Conservation (phyloP, 1,140 invertebrate genomes). For the Adelges cooleyi region DNA sequence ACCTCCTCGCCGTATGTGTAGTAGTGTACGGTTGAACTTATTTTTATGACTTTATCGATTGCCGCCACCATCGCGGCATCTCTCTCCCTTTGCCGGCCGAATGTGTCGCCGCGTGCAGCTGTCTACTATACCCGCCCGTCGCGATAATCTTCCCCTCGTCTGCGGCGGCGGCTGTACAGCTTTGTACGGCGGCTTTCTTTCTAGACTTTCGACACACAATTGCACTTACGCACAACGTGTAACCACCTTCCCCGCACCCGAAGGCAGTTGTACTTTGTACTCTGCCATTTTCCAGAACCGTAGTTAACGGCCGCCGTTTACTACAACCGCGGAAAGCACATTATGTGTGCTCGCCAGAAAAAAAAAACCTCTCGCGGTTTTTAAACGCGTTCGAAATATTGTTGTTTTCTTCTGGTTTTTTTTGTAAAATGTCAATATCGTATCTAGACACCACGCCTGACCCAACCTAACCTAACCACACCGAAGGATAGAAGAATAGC, state of each 20-base stretch:
- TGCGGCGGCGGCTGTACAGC: not conserved
- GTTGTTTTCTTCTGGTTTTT: too few relatives aligned
- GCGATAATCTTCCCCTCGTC: not conserved
- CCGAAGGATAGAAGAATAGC: too few relatives aligned
- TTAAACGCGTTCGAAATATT: too few relatives aligned
- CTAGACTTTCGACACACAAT: slow-evolving; percentile 24
- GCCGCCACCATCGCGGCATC: not conserved
- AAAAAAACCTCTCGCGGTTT: too few relatives aligned
- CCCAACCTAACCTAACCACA: too few relatives aligned
- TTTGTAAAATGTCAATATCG: too few relatives aligned
- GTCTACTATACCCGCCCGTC: not conserved
- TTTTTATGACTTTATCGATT: slow-evolving; percentile 29
- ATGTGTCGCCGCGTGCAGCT: too few relatives aligned
- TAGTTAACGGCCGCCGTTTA: slow-evolving; percentile 25
- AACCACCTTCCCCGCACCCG: not conserved
- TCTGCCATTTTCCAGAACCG: not conserved
- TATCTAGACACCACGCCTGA: too few relatives aligned
- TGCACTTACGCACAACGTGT: slow-evolving; percentile 15
- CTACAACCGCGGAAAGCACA: not conserved
- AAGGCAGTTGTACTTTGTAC: not conserved
- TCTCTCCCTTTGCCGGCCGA: not conserved
- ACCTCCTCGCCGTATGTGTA: too few relatives aligned
- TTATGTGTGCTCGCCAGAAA: too few relatives aligned
- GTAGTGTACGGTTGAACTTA: slow-evolving; percentile 23
- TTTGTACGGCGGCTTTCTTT: not conserved